These are phyloP conservation scores for Acromyrmex charruanus DNA, from an alignment of 1,140 invertebrate species.

Conservation along the genomic window DNA sequence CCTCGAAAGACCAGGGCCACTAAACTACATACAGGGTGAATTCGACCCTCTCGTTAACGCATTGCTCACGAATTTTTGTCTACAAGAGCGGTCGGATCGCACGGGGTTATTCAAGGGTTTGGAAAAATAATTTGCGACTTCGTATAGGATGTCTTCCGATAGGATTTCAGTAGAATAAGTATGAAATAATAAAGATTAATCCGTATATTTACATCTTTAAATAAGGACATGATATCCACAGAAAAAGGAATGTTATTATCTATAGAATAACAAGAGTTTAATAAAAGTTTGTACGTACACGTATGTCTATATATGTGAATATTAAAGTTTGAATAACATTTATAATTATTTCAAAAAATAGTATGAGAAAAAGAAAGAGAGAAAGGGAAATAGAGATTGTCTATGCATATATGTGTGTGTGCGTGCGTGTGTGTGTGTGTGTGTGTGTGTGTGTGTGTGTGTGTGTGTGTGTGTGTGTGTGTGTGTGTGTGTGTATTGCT, in stretches of 20 bases:
- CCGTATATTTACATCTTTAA: background rate
- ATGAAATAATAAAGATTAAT: slow-evolving; percentile 19
- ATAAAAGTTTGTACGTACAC: background rate
- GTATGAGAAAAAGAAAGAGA: background rate
- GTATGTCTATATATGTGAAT: background rate
- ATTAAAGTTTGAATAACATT: background rate
- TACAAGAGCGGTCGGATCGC: slow-evolving; percentile 15
- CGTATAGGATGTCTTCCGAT: background rate
- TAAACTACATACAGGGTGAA: slow-evolving; percentile 78
- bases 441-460: background rate
- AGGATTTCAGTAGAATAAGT: background rate
- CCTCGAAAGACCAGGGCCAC: slow-evolving; percentile 76
- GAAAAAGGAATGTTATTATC: background rate
- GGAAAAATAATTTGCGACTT: slow-evolving; percentile 37
- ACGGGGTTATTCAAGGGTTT: background rate
- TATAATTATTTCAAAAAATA: background rate
- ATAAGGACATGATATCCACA: background rate
- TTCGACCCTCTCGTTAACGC: slow-evolving; percentile 67
- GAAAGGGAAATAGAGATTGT: background rate
- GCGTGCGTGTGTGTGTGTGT: background rate
- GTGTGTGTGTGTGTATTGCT: background rate
- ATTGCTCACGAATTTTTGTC: slow-evolving; percentile 57
- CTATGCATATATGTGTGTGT: background rate
- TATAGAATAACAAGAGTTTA: background rate
- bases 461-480: too few relatives aligned